Conservation (phyloP, 2,888 invertebrate species). For the Papilio elwesi region DNA sequence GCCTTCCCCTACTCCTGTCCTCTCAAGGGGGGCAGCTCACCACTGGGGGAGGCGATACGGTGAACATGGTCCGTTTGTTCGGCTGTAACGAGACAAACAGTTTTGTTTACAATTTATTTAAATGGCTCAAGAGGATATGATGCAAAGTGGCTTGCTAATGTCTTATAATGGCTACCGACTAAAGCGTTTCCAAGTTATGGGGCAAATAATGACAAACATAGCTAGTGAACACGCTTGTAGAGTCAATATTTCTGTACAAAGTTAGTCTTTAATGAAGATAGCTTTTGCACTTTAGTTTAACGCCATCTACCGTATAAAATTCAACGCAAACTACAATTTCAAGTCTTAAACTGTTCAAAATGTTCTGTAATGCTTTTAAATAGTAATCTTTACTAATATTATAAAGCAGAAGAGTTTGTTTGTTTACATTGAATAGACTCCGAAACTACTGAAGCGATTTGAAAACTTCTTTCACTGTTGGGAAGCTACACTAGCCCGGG, state of each 20-base stretch:
- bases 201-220: not conserved
- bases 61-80: conserved; percentile 16
- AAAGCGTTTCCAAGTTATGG: not conserved
- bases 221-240: not conserved
- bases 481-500: too few species aligned
- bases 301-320: too few species aligned
- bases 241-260: too few species aligned
- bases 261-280: not conserved
- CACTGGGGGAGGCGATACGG: conserved; percentile 33
- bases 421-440: too few species aligned
- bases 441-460: too few species aligned
- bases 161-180: conserved; percentile 31
- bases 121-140: conserved; percentile 14
- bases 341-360: too few species aligned
- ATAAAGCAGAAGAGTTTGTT: too few species aligned
- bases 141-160: conserved; percentile 32
- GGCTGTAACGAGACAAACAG: conserved; percentile 32
- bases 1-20: conserved; percentile 39
- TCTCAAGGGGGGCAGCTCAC: conserved; percentile 35
- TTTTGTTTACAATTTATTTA: conserved; percentile 25
- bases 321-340: too few species aligned
- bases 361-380: too few species aligned
- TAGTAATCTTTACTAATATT: too few species aligned
- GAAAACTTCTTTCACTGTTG: too few species aligned
- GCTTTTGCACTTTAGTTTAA: not conserved